phyloP scores from a whole-genome alignment of 2,113 vertebrate species.

The Sprattus sprattus region DNA sequence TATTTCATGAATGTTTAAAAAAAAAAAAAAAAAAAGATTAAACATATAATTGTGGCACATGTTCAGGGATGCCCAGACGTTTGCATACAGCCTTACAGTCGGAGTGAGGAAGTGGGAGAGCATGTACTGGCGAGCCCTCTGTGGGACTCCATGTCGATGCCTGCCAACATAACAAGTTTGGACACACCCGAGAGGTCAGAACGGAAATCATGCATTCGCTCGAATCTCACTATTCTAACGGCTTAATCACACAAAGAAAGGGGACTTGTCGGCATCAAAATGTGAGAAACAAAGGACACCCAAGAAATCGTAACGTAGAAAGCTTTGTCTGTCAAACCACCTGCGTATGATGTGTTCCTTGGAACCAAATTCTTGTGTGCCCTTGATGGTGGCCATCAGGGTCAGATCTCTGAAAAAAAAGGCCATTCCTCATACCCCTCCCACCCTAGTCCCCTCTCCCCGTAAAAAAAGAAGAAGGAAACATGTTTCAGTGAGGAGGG shows the following conservation, averaged over 20 bases:
- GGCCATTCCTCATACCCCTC: neutral
- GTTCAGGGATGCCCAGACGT: neutral
- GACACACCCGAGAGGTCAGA: neutral
- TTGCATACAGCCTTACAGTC: neutral
- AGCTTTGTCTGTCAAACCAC: neutral
- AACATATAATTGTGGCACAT: too few relatives aligned
- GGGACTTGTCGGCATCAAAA: neutral
- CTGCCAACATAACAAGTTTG: neutral
- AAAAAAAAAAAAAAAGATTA: neutral
- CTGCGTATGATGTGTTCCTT: neutral
- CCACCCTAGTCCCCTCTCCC: neutral
- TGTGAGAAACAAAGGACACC: neutral
- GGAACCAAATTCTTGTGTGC: neutral
- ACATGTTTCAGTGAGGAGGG: neutral
- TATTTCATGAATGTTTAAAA: neutral
- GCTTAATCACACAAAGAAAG: neutral
- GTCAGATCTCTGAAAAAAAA: neutral
- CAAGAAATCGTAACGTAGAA: neutral
- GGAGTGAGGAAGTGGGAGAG: neutral
- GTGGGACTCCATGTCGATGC: neutral
- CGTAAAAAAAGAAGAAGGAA: neutral
- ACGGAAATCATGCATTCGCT: neutral
- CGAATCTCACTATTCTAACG: neutral
- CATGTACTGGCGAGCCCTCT: too few relatives aligned
- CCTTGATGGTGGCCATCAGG: neutral